Evolutionary conservation across 2,113 vertebrate species (phyloP).

Genomic region (Clupea harengus): DNA sequence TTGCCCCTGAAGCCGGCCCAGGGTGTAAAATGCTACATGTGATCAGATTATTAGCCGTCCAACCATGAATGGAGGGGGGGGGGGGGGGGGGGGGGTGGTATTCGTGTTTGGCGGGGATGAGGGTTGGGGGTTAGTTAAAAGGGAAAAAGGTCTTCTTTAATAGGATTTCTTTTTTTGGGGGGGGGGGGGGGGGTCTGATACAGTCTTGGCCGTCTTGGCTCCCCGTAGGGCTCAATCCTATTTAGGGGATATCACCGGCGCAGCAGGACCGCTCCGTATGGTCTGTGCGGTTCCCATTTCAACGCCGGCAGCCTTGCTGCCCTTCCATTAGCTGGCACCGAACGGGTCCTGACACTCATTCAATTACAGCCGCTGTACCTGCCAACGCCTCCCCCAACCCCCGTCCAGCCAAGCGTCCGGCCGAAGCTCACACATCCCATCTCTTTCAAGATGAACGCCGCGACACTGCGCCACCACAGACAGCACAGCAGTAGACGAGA

Average conservation of each 20-base stretch:
- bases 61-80: constrained; percentile 15
- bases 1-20: constrained; percentile 12
- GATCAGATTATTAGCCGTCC: constrained; percentile 35
- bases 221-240: constrained; percentile 49
- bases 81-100: constrained; percentile 22
- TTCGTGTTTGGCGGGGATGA: constrained; percentile 18
- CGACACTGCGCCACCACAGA: too few relatives aligned
- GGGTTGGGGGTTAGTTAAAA: neutral
- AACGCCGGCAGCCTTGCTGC: constrained; percentile 34
- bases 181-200: too few relatives aligned
- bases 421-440: neutral
- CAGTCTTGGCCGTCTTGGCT: constrained; percentile 30
- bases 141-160: constrained; percentile 31
- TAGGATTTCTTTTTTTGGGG: constrained; percentile 20
- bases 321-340: constrained; percentile 44
- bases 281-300: constrained; percentile 45
- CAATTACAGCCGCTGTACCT: constrained; percentile 42
- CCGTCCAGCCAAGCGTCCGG: constrained; percentile 30
- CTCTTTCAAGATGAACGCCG: neutral
- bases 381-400: constrained; percentile 28
- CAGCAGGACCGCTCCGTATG: constrained; percentile 40
- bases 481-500: too few relatives aligned
- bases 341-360: constrained; percentile 30
- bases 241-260: constrained; percentile 43
- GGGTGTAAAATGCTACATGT: constrained; percentile 28